Base-by-base conservation (phyloP, 2,113 vertebrate genomes). In the Vidua macroura region DNA sequence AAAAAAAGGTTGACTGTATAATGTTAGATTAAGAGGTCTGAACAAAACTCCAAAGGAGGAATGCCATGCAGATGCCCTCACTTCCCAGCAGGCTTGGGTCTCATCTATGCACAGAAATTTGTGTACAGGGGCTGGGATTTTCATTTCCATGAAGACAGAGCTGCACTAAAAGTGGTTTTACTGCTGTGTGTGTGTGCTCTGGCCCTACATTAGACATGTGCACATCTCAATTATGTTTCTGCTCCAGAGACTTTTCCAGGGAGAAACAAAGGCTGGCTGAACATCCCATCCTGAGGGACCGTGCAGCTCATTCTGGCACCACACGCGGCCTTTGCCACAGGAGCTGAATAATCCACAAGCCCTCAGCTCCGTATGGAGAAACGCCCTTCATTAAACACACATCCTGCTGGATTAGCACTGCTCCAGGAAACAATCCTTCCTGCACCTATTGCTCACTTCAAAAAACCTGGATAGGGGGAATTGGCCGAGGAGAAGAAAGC, bases 271-370 rank as follows among this genome's bases (percentile, higher is more conserved):
- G 86, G n/a, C 51, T 73, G 68, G 67, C 46, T 72, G 69, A 73
- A 23, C 59, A 27, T 9, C 5, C 4, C 41, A 7, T 69, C 74
- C 83, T 10, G 2, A 28, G 46, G 76, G 37, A 25, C 33, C 9
- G 0, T 0, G 18, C 2, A 21, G 10, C 52, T 91, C 31, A 1
- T 20, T 43, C 11, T 27, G n/a, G 39, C 7, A 10, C 72, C 41
- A 8, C 79, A 35, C 5, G 0, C 7, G 62, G 84, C 52, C 43
- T 75, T 33, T 39, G 73, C 22, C 14, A 46, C 49, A 18, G 0
- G 14, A 62, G 67, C 67, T 2, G 69, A 75, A 64, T 19, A 56
- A 83, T 6, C 68, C 91, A 46, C 15, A 24, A 77, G 48, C 17
- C 55, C 68, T 52, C 79, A 58, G 70, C 74, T 44, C n/a, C 23